Conservation (phyloP, 2,113 vertebrate genomes). For the Microtus montanus region DNA sequence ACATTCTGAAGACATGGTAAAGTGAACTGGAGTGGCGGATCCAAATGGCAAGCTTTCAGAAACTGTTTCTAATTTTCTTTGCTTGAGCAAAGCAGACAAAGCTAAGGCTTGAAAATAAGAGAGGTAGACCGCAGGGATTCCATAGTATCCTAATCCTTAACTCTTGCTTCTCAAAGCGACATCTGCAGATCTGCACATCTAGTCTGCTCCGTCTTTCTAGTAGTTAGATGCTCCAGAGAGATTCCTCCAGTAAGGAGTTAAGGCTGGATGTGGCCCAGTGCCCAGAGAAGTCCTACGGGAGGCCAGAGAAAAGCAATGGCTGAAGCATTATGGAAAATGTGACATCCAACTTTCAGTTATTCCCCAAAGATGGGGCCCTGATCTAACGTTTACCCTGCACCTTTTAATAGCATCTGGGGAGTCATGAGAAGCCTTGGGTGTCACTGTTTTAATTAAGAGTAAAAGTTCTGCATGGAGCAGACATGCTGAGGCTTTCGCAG, state of each 20-base stretch:
- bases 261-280: slow-evolving; percentile 58
- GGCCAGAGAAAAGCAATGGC: slow-evolving; percentile 1
- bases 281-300: background rate
- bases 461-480: slow-evolving; percentile 60
- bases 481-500: slow-evolving; percentile 16
- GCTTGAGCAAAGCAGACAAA: slow-evolving; percentile 57
- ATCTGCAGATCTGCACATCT: background rate
- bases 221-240: slow-evolving; percentile 36
- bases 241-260: slow-evolving; percentile 63
- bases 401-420: slow-evolving; percentile 68
- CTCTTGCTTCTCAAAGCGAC: slow-evolving; percentile 40
- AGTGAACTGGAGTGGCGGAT: slow-evolving; percentile 54
- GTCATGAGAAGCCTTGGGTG: slow-evolving; percentile 61
- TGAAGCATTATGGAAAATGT: slow-evolving; percentile 58
- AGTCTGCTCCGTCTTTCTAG: background rate
- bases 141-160: slow-evolving; percentile 8
- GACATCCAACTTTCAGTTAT: slow-evolving; percentile 53
- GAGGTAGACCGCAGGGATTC: background rate
- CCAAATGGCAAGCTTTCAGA: slow-evolving; percentile 68
- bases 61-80: slow-evolving; percentile 75
- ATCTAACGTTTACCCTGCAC: slow-evolving; percentile 52
- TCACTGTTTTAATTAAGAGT: slow-evolving; percentile 76
- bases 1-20: background rate
- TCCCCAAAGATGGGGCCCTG: slow-evolving; percentile 38
- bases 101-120: slow-evolving; percentile 34